Base-by-base conservation (phyloP, 2,113 vertebrate genomes). In the Macheiramphus alcinus region DNA sequence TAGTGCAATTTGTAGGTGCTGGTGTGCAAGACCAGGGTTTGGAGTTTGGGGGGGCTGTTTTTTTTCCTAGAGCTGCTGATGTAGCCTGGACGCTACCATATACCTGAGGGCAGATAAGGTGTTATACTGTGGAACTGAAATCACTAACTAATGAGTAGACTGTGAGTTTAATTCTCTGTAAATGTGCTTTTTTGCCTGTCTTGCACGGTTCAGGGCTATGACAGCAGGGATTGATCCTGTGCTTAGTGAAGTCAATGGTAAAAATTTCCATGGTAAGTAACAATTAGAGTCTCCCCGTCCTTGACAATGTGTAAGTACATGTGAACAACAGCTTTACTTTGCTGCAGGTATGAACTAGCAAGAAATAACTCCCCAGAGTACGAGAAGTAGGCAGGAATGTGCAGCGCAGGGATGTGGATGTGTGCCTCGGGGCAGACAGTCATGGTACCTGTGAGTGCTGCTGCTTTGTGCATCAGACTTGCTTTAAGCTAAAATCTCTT, bases 311-410 rank as follows among this genome's bases (percentile, higher is more conserved):
- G 40, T 16, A 78, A 71, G 45, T 55, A 47, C 36, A 11, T 6
- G 31, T 4, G 42, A 94, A 66, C 68, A 78, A 92, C 88, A 93
- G 21, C 52, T 74, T 34, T 80, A 34, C 50, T 92, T 86, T 93
- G 55, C 88, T 95, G 65, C 95, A 93, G 82, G 92, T 97, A 84
- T n/a, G 78, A 96, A 96, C 86, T 93, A 92, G 86, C 72, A 96
- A 70, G 68, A 71, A 48, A 71, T 79, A 78, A 81, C 32, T 82
- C 53, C 82, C 18, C 32, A 56, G 47, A 47, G 67, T 25, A 88
- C 74, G 36, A 86, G 75, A 80, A 86, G 45, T 13, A 55, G 65
- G n/a, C 71, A 95, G 82, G 71, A 96, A 90, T 80, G 59, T 55
- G 48, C 36, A 45, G n/a, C 2, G 0, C 50, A 62, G 58, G 0